Base-by-base conservation (phyloP, 2,113 vertebrate genomes). In the Ellobius talpinus region DNA sequence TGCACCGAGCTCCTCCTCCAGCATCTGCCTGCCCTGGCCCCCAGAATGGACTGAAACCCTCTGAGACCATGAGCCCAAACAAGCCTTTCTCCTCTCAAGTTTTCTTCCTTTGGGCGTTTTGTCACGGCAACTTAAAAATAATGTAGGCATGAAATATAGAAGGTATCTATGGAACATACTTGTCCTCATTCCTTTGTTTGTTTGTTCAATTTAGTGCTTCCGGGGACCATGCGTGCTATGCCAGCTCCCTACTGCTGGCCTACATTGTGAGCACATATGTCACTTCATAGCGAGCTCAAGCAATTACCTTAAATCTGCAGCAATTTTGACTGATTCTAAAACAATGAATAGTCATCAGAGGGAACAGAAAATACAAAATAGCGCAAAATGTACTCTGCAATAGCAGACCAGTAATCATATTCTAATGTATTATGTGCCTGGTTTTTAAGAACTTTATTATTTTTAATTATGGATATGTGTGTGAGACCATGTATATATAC, bases 321-420 rank as follows among this genome's bases (percentile, higher is more conserved):
- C 68, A 1, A 36, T 33, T 66, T 93, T 92, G 76, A 87, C 47
- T 61, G 39, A 92, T 81, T 87, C 85, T 78, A 58, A 92, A 70
- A 68, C 26, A n/a, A 39, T 58, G 50, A 21, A 68, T 3, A 36
- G 52, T 50, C 61, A 47, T 33, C 12, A 31, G 4, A 50, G 65
- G 58, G 29, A 77, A 70, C 23, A 61, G 47, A 50, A 87, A 90
- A 45, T 72, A 33, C 33, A 65, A 36, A 79, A 70, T 61, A 58
- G 2, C 66, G 81, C 33, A 55, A 33, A 45, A 39, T 58, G 47
- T 29, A 16, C 50, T 36, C 47, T 73, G 16, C 36, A 21, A 78
- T n/a, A 42, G 52, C 33, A 61, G 74, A 47, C 45, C 14, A 5
- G 65, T 19, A 61, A 55, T 19, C 68, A 88, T n/a, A n/a, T 14